Evolutionary conservation across 2,888 invertebrate genomes (phyloP).

Genomic region (Teleiodes luculella): DNA sequence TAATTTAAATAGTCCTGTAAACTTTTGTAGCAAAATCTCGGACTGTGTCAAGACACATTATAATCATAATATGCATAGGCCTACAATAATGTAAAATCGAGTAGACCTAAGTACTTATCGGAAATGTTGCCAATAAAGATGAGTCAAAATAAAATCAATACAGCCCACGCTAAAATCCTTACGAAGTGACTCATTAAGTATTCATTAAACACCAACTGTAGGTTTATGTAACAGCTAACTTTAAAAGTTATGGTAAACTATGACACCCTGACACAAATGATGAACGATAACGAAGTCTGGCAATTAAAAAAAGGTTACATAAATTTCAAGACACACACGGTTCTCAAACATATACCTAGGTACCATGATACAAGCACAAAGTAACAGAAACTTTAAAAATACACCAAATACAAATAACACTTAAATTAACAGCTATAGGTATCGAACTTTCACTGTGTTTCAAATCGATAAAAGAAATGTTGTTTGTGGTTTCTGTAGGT

Average conservation of each 20-base stretch:
- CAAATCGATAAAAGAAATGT: too few relatives aligned
- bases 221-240: neutral
- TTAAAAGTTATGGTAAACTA: neutral
- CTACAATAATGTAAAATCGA: too few relatives aligned
- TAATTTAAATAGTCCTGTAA: too few relatives aligned
- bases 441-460: too few relatives aligned
- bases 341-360: neutral
- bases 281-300: neutral
- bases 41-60: too few relatives aligned
- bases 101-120: too few relatives aligned
- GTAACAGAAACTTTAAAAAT: neutral
- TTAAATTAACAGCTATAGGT: too few relatives aligned
- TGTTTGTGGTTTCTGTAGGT: too few relatives aligned
- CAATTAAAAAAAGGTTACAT: slow-evolving; percentile 5
- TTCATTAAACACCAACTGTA: neutral
- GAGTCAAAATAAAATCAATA: slow-evolving; percentile 1
- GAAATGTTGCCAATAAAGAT: neutral
- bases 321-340: neutral
- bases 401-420: too few relatives aligned
- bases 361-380: neutral
- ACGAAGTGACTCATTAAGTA: slow-evolving; percentile 2
- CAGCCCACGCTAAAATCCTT: slow-evolving; percentile 1
- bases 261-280: slow-evolving; percentile 10
- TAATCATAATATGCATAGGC: too few relatives aligned
- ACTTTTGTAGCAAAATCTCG: too few relatives aligned